A percentile compares a stretch with the other conserved stretches of the same genome.
These are phyloP conservation scores for Megastigmus dorsalis DNA, from an alignment of 2,888 invertebrate species.

Conservation along the genomic window DNA sequence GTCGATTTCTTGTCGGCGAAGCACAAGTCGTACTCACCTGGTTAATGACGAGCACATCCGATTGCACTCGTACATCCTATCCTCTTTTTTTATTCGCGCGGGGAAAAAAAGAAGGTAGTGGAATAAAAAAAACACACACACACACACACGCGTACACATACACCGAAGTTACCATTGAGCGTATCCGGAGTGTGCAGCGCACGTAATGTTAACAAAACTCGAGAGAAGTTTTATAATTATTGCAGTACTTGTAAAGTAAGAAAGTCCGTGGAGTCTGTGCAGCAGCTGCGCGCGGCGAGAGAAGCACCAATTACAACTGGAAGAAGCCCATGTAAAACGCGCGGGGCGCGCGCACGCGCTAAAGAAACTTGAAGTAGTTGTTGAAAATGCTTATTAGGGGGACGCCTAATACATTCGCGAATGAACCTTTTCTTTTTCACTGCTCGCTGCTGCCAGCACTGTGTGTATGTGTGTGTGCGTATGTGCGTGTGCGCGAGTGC, in stretches of 20 bases:
- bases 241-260: conserved; percentile 48
- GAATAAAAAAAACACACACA: background rate
- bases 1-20: conserved; percentile 37
- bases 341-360: too few relatives aligned
- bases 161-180: conserved; percentile 26
- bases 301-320: conserved; percentile 38
- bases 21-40: background rate
- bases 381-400: conserved; percentile 37
- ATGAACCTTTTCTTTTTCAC: conserved; percentile 8
- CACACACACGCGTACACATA: too few relatives aligned
- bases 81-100: too few relatives aligned
- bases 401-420: conserved; percentile 13
- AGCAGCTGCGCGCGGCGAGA: background rate
- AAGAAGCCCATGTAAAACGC: conserved; percentile 38
- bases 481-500: too few relatives aligned
- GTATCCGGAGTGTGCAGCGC: conserved; percentile 23
- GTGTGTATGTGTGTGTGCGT: too few relatives aligned
- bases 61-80: background rate
- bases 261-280: conserved; percentile 4
- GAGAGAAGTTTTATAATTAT: conserved; percentile 57
- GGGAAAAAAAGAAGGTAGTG: too few relatives aligned
- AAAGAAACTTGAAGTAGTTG: conserved; percentile 2
- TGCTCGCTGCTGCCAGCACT: background rate
- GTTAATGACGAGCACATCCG: conserved; percentile 40
- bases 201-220: conserved; percentile 57